Percentiles rank a stretch among this genome's conserved stretches.
These are phyloP conservation scores for Ascidia mentula DNA, from an alignment of 23 tunicate species.

Conservation along the genomic window DNA sequence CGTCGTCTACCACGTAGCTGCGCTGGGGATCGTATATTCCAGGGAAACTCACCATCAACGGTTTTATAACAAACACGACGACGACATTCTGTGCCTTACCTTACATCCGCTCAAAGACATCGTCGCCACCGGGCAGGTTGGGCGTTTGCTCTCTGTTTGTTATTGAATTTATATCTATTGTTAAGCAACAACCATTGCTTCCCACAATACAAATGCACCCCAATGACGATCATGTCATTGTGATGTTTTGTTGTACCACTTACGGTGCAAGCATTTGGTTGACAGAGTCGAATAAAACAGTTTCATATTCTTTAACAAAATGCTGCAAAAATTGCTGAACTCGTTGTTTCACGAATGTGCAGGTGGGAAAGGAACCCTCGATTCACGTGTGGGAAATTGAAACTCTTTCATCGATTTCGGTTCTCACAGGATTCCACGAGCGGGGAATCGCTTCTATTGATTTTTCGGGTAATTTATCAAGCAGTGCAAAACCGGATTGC, in stretches of 20 bases:
- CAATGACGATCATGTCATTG: not conserved
- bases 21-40: slow-evolving; percentile 70
- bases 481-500: too few species aligned
- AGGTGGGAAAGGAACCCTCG: slow-evolving; percentile 79
- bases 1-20: slow-evolving; percentile 91
- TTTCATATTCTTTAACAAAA: not conserved
- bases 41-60: slow-evolving; percentile 46
- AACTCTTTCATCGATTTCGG: slow-evolving; percentile 59
- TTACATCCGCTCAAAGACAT: slow-evolving; percentile 86
- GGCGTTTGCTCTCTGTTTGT: too few species aligned
- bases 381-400: slow-evolving; percentile 89
- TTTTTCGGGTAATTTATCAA: slow-evolving; percentile 74
- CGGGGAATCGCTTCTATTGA: slow-evolving; percentile 82
- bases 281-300: too few species aligned
- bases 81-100: slow-evolving; percentile 85
- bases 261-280: not conserved
- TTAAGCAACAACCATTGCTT: not conserved
- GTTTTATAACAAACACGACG: slow-evolving; percentile 93
- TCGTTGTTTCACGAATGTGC: not conserved
- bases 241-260: not conserved
- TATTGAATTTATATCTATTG: too few species aligned
- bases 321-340: not conserved
- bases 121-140: slow-evolving; percentile 92
- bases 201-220: not conserved
- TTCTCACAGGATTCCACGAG: slow-evolving; percentile 85